A percentile compares a stretch with the other conserved stretches of the same genome.
These are phyloP conservation scores for Protosalanx chinensis DNA, from an alignment of 2,797 vertebrate species.

Conservation along the genomic window DNA sequence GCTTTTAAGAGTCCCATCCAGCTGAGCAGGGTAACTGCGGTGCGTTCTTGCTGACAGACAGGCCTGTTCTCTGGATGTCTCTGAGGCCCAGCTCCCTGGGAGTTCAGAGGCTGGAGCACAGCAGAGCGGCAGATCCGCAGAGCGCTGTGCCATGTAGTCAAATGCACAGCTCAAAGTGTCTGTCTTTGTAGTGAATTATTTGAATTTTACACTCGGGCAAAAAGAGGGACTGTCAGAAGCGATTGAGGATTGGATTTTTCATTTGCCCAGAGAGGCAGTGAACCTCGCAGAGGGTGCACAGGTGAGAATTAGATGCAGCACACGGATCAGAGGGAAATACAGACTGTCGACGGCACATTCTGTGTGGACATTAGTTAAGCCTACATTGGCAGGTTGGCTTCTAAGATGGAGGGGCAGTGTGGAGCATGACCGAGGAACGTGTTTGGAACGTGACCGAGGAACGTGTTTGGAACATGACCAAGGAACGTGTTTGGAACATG, in stretches of 20 bases:
- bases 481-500: too few relatives aligned
- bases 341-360: conserved; percentile 51
- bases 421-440: conserved; percentile 4
- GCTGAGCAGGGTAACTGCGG: background rate
- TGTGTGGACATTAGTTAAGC: conserved; percentile 40
- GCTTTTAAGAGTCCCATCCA: background rate
- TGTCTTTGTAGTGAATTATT: conserved; percentile 83
- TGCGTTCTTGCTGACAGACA: background rate
- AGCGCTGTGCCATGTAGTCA: conserved; percentile 65
- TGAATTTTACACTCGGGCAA: conserved; percentile 83
- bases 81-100: background rate
- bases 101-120: background rate
- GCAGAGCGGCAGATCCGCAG: background rate
- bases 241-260: conserved; percentile 62
- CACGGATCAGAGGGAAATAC: conserved; percentile 52
- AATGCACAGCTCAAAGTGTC: conserved; percentile 78
- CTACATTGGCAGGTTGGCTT: conserved; percentile 6
- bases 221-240: conserved; percentile 77
- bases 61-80: background rate
- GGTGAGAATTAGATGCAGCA: conserved; percentile 54
- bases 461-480: too few relatives aligned
- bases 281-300: conserved; percentile 31
- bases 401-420: background rate
- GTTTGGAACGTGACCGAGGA: background rate
- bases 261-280: conserved; percentile 17